These are phyloP conservation scores for Taurulus bubalis DNA, from an alignment of 2,113 vertebrate genomes.

Conservation along the genomic window DNA sequence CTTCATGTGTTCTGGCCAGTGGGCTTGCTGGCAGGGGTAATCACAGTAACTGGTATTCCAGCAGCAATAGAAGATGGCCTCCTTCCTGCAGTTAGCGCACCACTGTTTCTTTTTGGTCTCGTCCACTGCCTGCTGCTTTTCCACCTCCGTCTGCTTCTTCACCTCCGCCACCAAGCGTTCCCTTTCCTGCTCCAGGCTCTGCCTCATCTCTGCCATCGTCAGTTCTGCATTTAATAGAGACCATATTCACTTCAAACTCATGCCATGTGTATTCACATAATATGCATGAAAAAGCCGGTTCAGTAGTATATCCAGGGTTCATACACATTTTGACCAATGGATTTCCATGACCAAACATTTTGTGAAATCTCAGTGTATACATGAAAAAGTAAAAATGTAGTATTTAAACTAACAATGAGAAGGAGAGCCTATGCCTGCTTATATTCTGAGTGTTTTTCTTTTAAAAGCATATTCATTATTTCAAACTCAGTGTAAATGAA, in stretches of 20 bases:
- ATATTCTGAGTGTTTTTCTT: too few relatives aligned
- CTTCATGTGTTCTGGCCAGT: constrained; percentile 99
- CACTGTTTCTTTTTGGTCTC: constrained; percentile 99
- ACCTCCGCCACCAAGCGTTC: constrained; percentile 94
- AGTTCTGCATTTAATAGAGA: constrained; percentile 82
- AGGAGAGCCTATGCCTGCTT: too few relatives aligned
- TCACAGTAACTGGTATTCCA: constrained; percentile 99
- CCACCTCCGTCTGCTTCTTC: constrained; percentile 94
- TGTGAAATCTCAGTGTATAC: too few relatives aligned
- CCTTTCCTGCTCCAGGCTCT: constrained; percentile 95
- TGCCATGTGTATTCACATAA: background rate
- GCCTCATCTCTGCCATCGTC: constrained; percentile 98
- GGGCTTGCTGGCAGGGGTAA: constrained; percentile 97
- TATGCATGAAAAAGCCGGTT: background rate
- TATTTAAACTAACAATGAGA: too few relatives aligned
- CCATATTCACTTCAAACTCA: background rate
- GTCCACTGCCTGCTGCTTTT: constrained; percentile 95
- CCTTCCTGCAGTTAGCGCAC: constrained; percentile 98
- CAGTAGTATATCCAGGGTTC: too few relatives aligned
- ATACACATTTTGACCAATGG: too few relatives aligned
- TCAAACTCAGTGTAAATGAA: too few relatives aligned
- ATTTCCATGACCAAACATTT: too few relatives aligned
- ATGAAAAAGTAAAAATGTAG: too few relatives aligned
- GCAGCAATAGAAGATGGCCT: constrained; percentile 98
- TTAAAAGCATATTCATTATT: too few relatives aligned